Conservation (phyloP, 2,797 vertebrate genomes). For the Myiotriccus ornatus region DNA sequence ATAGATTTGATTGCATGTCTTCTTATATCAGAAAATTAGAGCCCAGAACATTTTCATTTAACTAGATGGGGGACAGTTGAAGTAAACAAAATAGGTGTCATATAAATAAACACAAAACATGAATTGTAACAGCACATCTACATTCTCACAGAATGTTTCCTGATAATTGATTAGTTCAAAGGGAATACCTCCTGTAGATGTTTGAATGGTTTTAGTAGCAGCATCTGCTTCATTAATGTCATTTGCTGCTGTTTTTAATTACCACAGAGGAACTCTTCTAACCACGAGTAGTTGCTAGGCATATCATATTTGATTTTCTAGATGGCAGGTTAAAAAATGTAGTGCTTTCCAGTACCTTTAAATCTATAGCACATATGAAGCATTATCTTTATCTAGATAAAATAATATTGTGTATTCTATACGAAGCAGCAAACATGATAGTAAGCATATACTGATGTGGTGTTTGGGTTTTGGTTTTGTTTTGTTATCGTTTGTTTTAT, state of each 20-base stretch:
- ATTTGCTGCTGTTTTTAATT: not conserved
- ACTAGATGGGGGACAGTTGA: not conserved
- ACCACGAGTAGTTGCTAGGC: not conserved
- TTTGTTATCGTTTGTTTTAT: accelerated
- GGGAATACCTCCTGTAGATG: accelerated
- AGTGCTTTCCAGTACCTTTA: not conserved
- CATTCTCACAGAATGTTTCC: not conserved
- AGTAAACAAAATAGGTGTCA: not conserved
- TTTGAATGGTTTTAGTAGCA: not conserved
- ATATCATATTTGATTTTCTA: not conserved
- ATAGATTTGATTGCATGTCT: not conserved
- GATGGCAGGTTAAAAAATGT: not conserved
- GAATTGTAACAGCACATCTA: not conserved
- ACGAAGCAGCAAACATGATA: not conserved
- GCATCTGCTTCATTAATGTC: not conserved
- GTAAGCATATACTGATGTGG: not conserved
- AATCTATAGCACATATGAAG: not conserved
- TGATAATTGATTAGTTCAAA: not conserved
- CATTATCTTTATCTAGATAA: not conserved
- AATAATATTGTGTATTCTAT: not conserved
- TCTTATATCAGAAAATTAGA: not conserved
- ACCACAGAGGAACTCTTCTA: not conserved
- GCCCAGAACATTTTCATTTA: not conserved
- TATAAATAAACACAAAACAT: not conserved
- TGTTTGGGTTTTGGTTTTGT: accelerated